Base-by-base conservation (phyloP, 2,888 invertebrate genomes). In the Leptinotarsa peninsularis region DNA sequence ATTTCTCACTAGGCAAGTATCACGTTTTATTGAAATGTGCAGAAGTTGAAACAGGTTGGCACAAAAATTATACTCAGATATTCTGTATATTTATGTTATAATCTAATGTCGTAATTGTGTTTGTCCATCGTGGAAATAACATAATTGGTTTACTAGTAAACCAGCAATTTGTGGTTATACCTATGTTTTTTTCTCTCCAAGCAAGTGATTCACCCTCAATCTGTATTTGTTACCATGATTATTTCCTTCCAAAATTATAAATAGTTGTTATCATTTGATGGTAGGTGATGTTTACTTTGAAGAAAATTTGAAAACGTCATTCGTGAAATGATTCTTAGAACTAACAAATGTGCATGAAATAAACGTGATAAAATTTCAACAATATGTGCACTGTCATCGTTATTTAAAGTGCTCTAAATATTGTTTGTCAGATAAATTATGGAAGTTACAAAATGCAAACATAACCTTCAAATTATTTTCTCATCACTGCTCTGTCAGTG, bases 21-120 rank as follows among this genome's bases (percentile, higher is more conserved):
- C 54, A 56, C 56, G 69, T 69, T 69, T 69, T 58, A 54, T 68
- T 68, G 56, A 69, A 58, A 54, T 56, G 18, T 56, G 23, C 18
- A 33, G 7, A 14, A 58, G 43, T n/a, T n/a, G n/a, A 58, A 69
- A 69, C 69, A 69, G 69, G 69, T 69, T 69, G 69, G 69, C 69
- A 58, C 43, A 56, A 21, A 52, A 54, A 2, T 23, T 49, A 69
- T 69, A 69, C 43, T 33, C n/a, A 56, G 33, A 43, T 18, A 54
- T 54, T 54, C 21, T 23, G 23, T 27, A 67, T 54, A 4, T 23
- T 23, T 21, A 27, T 68, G 68, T 67, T 3, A 52, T 54, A 27
- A 68, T 27, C 17, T 27, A 0, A 49, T 18, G 21, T 17, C 43
- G n/a, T 67, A 33, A 10, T 54, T 50, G 50, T 68, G 18, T 23